Evolutionary conservation across 2,888 invertebrate genomes (phyloP).

Genomic region (Temnothorax unifasciatus): DNA sequence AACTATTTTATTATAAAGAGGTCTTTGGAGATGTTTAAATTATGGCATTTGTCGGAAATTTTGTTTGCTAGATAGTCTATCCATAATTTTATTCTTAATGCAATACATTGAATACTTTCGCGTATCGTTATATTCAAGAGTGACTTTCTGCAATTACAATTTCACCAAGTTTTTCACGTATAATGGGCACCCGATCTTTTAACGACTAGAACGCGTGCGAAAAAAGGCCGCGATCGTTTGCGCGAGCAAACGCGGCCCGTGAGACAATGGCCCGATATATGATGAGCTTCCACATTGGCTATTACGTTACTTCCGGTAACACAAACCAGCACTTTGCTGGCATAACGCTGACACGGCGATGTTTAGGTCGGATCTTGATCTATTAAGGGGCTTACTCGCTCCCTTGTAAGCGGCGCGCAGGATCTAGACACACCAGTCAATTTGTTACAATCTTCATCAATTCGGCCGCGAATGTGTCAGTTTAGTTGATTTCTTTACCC

Average conservation of each 20-base stretch:
- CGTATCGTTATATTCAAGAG: constrained; percentile 4
- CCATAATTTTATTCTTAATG: background rate
- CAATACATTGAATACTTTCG: background rate
- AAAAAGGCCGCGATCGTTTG: constrained; percentile 68
- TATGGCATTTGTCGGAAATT: background rate
- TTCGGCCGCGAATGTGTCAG: constrained; percentile 36
- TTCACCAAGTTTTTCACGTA: constrained; percentile 14
- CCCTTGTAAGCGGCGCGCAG: constrained; percentile 25
- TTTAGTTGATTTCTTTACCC: constrained; percentile 32
- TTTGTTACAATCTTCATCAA: constrained; percentile 54
- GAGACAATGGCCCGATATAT: constrained; percentile 73
- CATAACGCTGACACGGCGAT: constrained; percentile 75
- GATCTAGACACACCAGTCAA: constrained; percentile 55
- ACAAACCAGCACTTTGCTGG: constrained; percentile 84
- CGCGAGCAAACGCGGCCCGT: constrained; percentile 60
- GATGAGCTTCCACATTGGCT: constrained; percentile 76
- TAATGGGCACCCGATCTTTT: constrained; percentile 28
- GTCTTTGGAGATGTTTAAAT: background rate
- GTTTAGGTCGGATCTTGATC: constrained; percentile 71
- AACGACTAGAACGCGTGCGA: constrained; percentile 28
- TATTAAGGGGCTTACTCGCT: constrained; percentile 66
- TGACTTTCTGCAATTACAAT: constrained; percentile 1
- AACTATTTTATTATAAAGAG: background rate
- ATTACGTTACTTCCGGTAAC: constrained; percentile 84
- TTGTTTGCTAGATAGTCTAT: background rate